phyloP scores from a whole-genome alignment of 2,888 invertebrate species.

The Caenorhabditis sp. region DNA sequence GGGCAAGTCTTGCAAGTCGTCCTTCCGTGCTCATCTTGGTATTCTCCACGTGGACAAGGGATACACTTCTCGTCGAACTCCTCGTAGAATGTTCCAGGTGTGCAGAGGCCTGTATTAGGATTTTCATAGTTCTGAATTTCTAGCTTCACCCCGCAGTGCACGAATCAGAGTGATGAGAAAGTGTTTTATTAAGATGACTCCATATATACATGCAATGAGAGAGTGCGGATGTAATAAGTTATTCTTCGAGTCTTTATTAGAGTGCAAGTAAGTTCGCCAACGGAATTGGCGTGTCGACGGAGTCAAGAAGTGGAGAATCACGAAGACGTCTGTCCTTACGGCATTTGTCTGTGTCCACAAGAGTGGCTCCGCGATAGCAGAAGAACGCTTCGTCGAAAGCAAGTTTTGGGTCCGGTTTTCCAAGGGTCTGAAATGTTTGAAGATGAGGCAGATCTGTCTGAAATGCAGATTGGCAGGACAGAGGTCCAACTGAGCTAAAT shows the following conservation, averaged over 20 bases:
- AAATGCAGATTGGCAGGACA: too few relatives aligned
- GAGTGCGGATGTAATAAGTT: conserved; percentile 30
- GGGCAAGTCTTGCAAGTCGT: conserved; percentile 67
- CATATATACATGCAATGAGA: conserved; percentile 33
- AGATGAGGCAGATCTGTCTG: too few relatives aligned
- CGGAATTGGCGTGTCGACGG: conserved; percentile 62
- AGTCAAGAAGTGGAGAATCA: conserved; percentile 68
- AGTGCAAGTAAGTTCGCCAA: conserved; percentile 68
- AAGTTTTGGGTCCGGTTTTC: conserved; percentile 78
- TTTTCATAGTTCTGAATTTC: background rate
- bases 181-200: conserved; percentile 39
- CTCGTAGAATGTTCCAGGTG: conserved; percentile 67
- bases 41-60: conserved; percentile 64
- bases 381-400: conserved; percentile 82
- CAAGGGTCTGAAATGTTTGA: conserved; percentile 68
- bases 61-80: conserved; percentile 63
- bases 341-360: conserved; percentile 74
- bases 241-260: conserved; percentile 43
- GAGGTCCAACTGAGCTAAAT: too few relatives aligned
- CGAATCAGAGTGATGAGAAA: background rate
- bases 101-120: conserved; percentile 64
- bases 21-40: conserved; percentile 71
- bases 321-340: conserved; percentile 72
- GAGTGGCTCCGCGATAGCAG: conserved; percentile 80
- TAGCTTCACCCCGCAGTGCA: background rate